Conservation (phyloP, 2,113 vertebrate genomes). For the Epinephelus fuscoguttatus region DNA sequence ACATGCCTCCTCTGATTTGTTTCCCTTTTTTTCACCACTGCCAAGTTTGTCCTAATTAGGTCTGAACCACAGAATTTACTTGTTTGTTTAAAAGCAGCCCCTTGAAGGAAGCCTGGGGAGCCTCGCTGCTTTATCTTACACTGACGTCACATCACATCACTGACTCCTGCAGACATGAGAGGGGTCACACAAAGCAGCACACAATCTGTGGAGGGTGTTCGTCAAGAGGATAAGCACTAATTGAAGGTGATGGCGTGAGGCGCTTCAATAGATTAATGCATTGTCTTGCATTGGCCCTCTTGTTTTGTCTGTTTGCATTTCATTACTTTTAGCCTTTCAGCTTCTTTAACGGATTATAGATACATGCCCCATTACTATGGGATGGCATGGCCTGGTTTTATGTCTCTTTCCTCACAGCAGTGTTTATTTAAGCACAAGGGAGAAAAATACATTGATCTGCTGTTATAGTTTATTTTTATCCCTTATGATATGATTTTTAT, state of each 20-base stretch:
- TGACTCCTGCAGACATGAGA: constrained; percentile 28
- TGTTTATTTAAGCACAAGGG: not conserved
- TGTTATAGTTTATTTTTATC: not conserved
- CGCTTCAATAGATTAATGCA: constrained; percentile 29
- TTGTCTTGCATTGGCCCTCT: constrained; percentile 15
- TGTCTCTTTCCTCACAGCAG: not conserved
- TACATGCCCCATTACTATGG: not conserved
- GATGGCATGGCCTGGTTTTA: not conserved
- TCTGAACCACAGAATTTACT: constrained; percentile 55
- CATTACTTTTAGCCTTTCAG: constrained; percentile 39
- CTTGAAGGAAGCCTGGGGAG: constrained; percentile 7
- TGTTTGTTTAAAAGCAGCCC: constrained; percentile 20
- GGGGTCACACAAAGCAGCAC: constrained; percentile 15
- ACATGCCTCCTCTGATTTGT: constrained; percentile 33
- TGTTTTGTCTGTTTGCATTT: constrained; percentile 54
- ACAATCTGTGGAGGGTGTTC: constrained; percentile 26
- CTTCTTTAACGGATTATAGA: constrained; percentile 30
- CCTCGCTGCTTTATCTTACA: not conserved
- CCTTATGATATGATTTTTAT: not conserved
- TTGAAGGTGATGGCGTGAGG: constrained; percentile 38
- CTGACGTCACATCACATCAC: constrained; percentile 28
- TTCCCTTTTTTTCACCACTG: not conserved
- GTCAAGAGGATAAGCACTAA: constrained; percentile 42
- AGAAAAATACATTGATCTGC: not conserved
- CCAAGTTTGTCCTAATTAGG: constrained; percentile 37